Conservation (phyloP, 2,888 invertebrate species). For the Xanthostigma xanthostigma region DNA sequence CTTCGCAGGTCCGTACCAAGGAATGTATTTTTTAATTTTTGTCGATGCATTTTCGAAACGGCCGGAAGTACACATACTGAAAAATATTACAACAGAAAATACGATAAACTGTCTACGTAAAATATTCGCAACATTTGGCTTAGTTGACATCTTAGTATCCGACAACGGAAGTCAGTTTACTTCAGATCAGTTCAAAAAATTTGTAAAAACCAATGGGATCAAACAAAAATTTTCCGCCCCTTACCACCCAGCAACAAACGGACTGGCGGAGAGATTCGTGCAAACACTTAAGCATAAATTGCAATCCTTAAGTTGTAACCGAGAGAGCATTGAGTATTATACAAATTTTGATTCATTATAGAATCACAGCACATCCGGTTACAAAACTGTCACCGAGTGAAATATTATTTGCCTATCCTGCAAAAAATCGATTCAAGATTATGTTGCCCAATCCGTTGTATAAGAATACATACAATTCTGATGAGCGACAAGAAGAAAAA, state of each 20-base stretch:
- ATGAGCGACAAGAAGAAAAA: too few relatives aligned
- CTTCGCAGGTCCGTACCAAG: constrained; percentile 12
- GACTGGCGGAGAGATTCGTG: constrained; percentile 9
- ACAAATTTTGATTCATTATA: too few relatives aligned
- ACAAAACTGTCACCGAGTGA: too few relatives aligned
- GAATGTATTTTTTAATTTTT: constrained; percentile 12
- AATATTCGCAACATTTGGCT: too few relatives aligned
- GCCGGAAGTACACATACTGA: constrained; percentile 13
- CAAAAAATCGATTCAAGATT: too few relatives aligned
- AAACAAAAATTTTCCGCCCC: constrained; percentile 8
- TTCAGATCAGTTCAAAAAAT: constrained; percentile 12
- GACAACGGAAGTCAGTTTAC: constrained; percentile 16
- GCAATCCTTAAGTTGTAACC: too few relatives aligned
- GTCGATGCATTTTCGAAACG: constrained; percentile 15
- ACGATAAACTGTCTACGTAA: too few relatives aligned
- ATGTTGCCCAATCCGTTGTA: too few relatives aligned
- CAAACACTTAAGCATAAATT: constrained; percentile 7
- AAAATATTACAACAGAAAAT: constrained; percentile 13
- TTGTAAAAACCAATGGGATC: constrained; percentile 8
- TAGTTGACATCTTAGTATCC: constrained; percentile 15
- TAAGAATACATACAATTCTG: too few relatives aligned
- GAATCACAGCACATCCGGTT: too few relatives aligned
- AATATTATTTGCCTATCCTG: too few relatives aligned
- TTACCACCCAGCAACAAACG: constrained; percentile 12
- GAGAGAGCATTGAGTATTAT: too few relatives aligned